phyloP scores from a whole-genome alignment of 2,888 invertebrate genomes.

The Lomographa bimaculata region DNA sequence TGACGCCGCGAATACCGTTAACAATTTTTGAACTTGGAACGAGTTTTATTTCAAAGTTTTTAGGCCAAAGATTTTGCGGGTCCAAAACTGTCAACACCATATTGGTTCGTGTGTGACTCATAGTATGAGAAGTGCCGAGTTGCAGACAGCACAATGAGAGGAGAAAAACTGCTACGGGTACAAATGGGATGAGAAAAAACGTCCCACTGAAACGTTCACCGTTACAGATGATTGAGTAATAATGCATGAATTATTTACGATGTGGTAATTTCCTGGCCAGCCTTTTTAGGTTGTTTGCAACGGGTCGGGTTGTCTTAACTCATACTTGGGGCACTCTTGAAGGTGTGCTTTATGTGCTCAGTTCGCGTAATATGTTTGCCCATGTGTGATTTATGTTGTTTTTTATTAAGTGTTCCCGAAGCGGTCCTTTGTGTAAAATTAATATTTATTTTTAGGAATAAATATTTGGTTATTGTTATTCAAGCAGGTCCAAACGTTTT shows the following conservation, averaged over 20 bases:
- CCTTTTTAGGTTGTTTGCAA: constrained; percentile 62
- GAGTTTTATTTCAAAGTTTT: constrained; percentile 36
- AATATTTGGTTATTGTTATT: constrained; percentile 14
- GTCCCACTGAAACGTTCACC: constrained; percentile 61
- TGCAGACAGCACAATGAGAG: constrained; percentile 64
- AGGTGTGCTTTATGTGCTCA: constrained; percentile 46
- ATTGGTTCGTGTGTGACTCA: constrained; percentile 24
- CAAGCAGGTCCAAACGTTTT: constrained; percentile 14
- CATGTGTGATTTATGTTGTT: constrained; percentile 44
- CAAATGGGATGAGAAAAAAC: constrained; percentile 56
- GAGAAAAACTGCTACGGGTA: constrained; percentile 49
- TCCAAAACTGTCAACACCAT: constrained; percentile 35
- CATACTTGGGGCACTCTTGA: constrained; percentile 36
- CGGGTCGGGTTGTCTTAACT: constrained; percentile 41
- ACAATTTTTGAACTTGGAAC: constrained; percentile 43
- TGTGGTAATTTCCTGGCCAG: constrained; percentile 65
- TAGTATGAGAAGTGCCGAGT: constrained; percentile 15
- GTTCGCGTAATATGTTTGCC: constrained; percentile 43
- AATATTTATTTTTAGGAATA: constrained; percentile 23
- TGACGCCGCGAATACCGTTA: constrained; percentile 59
- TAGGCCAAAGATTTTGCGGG: constrained; percentile 15
- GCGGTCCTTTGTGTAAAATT: constrained; percentile 11
- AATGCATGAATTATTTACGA: constrained; percentile 80
- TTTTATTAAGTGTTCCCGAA: constrained; percentile 22
- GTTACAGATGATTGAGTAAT: constrained; percentile 77